phyloP scores from a whole-genome alignment of 2,888 invertebrate genomes.

The Furcula furcula region DNA sequence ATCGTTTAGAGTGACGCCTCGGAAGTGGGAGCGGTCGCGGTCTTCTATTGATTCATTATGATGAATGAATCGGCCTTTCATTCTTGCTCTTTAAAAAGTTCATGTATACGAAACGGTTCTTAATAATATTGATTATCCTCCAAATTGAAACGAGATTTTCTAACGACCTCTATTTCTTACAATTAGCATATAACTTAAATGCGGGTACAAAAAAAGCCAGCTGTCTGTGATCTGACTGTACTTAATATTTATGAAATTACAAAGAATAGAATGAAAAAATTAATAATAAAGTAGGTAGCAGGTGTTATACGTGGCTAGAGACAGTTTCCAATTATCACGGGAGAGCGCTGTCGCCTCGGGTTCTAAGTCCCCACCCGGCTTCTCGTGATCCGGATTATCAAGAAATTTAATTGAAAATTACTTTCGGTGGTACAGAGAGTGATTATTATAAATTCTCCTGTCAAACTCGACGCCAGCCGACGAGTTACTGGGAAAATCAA shows the following conservation, averaged over 20 bases:
- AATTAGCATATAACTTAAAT: conserved; percentile 40
- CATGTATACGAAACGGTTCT: conserved; percentile 46
- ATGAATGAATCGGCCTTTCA: conserved; percentile 76
- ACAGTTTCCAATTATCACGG: conserved; percentile 69
- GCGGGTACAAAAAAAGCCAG: conserved; percentile 30
- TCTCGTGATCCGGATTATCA: conserved; percentile 72
- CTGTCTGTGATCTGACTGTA: conserved; percentile 9
- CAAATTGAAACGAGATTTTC: conserved; percentile 53
- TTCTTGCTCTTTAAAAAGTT: conserved; percentile 49
- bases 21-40: conserved; percentile 58
- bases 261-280: conserved; percentile 18
- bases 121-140: conserved; percentile 58
- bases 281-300: conserved; percentile 36
- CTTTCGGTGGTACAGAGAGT: conserved; percentile 61
- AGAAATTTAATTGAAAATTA: conserved; percentile 76
- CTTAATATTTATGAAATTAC: conserved; percentile 25
- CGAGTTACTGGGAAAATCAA: conserved; percentile 47
- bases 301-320: conserved; percentile 58
- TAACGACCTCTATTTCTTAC: conserved; percentile 37
- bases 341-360: conserved; percentile 54
- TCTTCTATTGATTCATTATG: conserved; percentile 66
- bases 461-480: conserved; percentile 48
- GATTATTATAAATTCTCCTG: conserved; percentile 67
- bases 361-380: conserved; percentile 43
- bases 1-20: conserved; percentile 49